Conservation (phyloP, 1,140 invertebrate species). For the Battus philenor region DNA sequence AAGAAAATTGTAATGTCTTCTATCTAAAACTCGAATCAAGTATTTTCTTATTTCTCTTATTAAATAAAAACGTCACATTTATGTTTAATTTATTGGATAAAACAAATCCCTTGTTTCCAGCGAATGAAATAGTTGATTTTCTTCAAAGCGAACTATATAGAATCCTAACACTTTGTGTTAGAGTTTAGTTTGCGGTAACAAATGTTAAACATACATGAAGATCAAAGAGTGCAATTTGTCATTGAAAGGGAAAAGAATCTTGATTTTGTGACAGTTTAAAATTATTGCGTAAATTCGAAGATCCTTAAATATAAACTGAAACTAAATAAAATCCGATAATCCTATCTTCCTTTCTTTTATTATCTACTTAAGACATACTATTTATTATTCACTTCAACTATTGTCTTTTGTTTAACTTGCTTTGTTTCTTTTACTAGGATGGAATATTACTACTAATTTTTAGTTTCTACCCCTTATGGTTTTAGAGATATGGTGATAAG, state of each 20-base stretch:
- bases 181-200: constrained; percentile 2
- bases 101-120: constrained; percentile 6
- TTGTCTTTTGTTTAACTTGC: no score
- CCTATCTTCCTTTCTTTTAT: no score
- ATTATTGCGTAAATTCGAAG: constrained; percentile 1
- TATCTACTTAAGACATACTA: no score
- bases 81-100: constrained; percentile 7
- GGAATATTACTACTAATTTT: no score
- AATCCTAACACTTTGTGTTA: neutral
- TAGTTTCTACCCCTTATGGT: no score
- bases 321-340: no score
- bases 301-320: no score
- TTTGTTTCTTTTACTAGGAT: no score
- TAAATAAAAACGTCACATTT: constrained; percentile 9
- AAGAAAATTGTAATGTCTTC: no score
- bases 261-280: constrained; percentile 2
- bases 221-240: constrained; percentile 14
- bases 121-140: neutral
- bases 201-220: neutral
- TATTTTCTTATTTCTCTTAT: constrained; percentile 2
- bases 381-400: no score
- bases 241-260: neutral
- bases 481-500: no score
- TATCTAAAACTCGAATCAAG: no score
- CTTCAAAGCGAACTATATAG: neutral